Percentiles rank a stretch among this genome's conserved stretches.
Evolutionary conservation across 2,797 vertebrate species (phyloP).

Genomic region (Mycteria americana): DNA sequence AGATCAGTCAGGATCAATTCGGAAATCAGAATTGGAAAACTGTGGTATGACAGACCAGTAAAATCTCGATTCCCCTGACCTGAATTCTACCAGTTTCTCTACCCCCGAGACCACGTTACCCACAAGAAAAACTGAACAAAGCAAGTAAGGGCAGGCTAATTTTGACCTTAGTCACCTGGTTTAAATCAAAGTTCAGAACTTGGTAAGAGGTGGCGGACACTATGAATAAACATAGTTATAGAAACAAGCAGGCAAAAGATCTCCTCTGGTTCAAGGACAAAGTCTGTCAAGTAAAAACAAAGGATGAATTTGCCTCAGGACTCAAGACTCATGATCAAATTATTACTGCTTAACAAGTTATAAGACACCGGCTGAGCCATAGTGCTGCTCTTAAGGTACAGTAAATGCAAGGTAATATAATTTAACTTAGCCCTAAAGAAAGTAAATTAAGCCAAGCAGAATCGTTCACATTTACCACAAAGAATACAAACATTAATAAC

Average conservation of each 20-base stretch:
- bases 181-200: neutral
- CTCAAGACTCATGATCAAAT: neutral
- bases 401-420: neutral
- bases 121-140: neutral
- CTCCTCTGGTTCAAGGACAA: neutral
- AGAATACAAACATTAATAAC: neutral
- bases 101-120: rapidly evolving
- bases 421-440: slow-evolving; percentile 5
- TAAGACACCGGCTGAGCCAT: slow-evolving; percentile 25
- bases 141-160: neutral
- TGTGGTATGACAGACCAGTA: neutral
- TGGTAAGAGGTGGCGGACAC: neutral
- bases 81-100: neutral
- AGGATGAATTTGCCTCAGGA: slow-evolving; percentile 12
- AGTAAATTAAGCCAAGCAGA: neutral
- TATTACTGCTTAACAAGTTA: slow-evolving; percentile 44
- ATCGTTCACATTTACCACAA: neutral
- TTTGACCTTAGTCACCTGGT: neutral
- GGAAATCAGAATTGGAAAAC: neutral
- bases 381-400: neutral
- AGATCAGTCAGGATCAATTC: neutral
- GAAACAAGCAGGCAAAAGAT: neutral
- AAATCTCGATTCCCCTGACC: neutral
- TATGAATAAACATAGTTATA: neutral
- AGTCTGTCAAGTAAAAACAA: neutral